Evolutionary conservation across 1,140 invertebrate genomes (phyloP).

Genomic region (Drosophila teissieri): DNA sequence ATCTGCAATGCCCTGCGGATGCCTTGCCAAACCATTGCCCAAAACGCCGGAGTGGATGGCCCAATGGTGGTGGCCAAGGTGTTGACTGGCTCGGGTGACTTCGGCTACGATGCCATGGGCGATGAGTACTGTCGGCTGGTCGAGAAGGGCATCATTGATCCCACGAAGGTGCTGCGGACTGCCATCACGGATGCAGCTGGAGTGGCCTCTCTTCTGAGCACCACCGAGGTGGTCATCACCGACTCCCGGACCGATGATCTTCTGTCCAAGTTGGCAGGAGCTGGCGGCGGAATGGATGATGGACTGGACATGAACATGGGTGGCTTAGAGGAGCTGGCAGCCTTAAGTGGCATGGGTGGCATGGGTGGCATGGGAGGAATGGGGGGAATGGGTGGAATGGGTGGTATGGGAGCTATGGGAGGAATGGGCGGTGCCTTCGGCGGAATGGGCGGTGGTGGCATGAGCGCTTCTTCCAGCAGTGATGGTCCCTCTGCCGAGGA

Average conservation of each 20-base stretch:
- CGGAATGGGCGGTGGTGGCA: background rate
- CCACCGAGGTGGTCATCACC: conserved; percentile 97
- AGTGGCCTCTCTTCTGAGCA: conserved; percentile 98
- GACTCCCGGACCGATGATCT: conserved; percentile 96
- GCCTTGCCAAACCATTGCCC: conserved; percentile 97
- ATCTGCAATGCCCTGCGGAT: conserved; percentile 95
- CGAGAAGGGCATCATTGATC: conserved; percentile 98
- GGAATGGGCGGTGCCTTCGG: conserved; percentile 15
- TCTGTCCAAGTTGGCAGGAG: conserved; percentile 52
- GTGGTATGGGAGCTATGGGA: conserved; percentile 36
- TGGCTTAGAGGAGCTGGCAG: conserved; percentile 50
- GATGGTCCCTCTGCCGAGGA: conserved; percentile 25
- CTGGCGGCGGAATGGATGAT: conserved; percentile 63
- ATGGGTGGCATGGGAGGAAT: conserved; percentile 51
- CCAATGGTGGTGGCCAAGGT: conserved; percentile 96
- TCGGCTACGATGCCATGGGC: conserved; percentile 98
- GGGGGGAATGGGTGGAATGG: conserved; percentile 44
- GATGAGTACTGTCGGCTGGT: conserved; percentile 98
- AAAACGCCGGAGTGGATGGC: conserved; percentile 98
- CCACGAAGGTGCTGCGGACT: conserved; percentile 98
- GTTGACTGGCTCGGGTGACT: conserved; percentile 88
- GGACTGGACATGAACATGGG: conserved; percentile 54
- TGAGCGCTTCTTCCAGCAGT: background rate
- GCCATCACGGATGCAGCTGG: conserved; percentile 98
- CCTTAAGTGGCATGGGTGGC: conserved; percentile 38